Base-by-base conservation (phyloP, 2,113 vertebrate species). In the Silurus asotus region DNA sequence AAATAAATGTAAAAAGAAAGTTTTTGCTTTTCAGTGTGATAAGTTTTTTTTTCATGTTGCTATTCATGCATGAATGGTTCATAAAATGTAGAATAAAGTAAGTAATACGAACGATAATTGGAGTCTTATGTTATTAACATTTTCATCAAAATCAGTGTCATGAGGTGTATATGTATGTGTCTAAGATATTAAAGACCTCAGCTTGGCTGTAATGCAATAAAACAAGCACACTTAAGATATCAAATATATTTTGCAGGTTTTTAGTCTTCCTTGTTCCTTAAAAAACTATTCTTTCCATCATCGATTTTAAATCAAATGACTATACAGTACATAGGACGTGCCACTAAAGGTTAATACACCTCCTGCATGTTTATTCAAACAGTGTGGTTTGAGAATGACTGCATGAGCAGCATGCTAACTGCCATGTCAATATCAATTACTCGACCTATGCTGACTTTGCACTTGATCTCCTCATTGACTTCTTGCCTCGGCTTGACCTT, bases 401-500 rank as follows among this genome's bases (percentile, higher is more conserved):
- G 15, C 20, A 8, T 14, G 23, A 62, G 37, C 37, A 25, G 70
- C 70, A 20, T 55, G 61, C 49, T 25, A 67, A 19, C 81, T 37
- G n/a, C n/a, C 25, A 48, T 23, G 58, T 62, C 83, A n/a, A 19
- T 84, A 75, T 82, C 15, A 82, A 25, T 75, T 72, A 58, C 75
- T 17, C 13, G 1, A 55, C 10, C 82, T 74, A 7, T n/a, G 67
- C 15, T 20, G 67, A 55, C n/a, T 74, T 55, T 28, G 37, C 23
- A 64, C 56, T 51, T 53, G 69, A 75, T 76, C 51, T 62, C 56
- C 11, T 62, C 37, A 78, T 78, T 78, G 75, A 84, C 62, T 20
- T 82, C 37, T 17, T 84, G 6, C 13, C 58, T 59, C 53, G 37
- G 45, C 7, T 84, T 75, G 83, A 76, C 58, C 83, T 84, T 84